Evolutionary conservation across 2,888 invertebrate species (phyloP), one percentile per base, ranked within the genome.

Genomic region (Cinara cedri): DNA sequence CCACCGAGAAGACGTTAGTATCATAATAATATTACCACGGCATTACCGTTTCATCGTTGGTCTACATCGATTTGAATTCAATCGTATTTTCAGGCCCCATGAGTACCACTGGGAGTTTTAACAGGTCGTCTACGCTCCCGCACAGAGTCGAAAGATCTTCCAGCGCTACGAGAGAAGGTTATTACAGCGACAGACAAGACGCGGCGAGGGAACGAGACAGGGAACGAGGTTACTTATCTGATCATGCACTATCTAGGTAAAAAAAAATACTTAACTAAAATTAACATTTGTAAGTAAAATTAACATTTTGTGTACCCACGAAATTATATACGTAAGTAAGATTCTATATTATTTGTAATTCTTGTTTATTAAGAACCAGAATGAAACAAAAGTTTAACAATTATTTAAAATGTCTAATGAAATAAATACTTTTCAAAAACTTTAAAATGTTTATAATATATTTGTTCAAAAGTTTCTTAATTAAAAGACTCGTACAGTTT

Each of bases 171-270:
- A 89, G 83, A 87, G 94, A 95, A 85, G 95, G 95, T 72, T 95
- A 95, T 86, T 95, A 95, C 86, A 93, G 94, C 85, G 95, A 95
- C 87, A 91, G 94, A 83, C 95, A 95, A 85, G 95, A 95, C 60
- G 78, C 78, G 83, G 90, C 93, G 85, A 87, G 92, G 81, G 94
- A 94, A 85, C 89, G 93, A 72, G 92, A 92, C 82, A 86, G 90
- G 26, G 90, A 90, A 82, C 86, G 89, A 84, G 89, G 82, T 16
- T 82, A 82, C 68, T 68, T 82, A 51, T 82, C 82, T 34, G 82
- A 82, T 71, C 78, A 78, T 60, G 78, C 78, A 21, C 78, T 49
- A 26, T 78, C 78, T 60, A 78, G 78, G 78, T 78, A 78, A 68
- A 26, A 24, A 51, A 51, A 46, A 13, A 51, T 4, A 51, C 49